These are phyloP conservation scores for Peromyscus californicus DNA, from an alignment of 2,113 vertebrate genomes.

Conservation along the genomic window DNA sequence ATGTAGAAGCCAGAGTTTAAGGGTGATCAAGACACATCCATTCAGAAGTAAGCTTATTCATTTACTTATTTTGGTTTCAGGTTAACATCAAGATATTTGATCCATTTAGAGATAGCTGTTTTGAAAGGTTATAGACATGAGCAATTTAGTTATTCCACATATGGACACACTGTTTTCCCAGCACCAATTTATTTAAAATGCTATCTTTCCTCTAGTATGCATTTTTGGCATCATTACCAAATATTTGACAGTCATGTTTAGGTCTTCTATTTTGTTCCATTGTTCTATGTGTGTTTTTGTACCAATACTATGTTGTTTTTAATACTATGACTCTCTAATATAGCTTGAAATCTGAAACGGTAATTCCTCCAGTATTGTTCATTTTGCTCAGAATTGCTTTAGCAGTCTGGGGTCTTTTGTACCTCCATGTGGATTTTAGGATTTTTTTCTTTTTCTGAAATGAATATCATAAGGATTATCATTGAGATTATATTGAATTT, in stretches of 20 bases:
- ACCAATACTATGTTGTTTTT: neutral
- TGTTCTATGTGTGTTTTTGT: neutral
- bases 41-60: neutral
- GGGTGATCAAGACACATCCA: neutral
- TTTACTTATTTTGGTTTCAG: neutral
- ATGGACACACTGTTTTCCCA: neutral
- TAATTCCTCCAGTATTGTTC: neutral
- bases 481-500: neutral
- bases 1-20: neutral
- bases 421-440: neutral
- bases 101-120: neutral
- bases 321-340: neutral
- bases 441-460: neutral
- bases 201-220: neutral
- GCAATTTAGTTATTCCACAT: neutral
- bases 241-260: neutral
- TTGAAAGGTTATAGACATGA: neutral
- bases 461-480: neutral
- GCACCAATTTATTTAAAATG: neutral
- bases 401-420: neutral
- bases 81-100: neutral
- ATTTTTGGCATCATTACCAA: neutral
- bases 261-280: neutral
- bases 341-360: neutral
- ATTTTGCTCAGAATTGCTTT: neutral